Conservation (phyloP, 2,113 vertebrate genomes). For the Fulica atra region DNA sequence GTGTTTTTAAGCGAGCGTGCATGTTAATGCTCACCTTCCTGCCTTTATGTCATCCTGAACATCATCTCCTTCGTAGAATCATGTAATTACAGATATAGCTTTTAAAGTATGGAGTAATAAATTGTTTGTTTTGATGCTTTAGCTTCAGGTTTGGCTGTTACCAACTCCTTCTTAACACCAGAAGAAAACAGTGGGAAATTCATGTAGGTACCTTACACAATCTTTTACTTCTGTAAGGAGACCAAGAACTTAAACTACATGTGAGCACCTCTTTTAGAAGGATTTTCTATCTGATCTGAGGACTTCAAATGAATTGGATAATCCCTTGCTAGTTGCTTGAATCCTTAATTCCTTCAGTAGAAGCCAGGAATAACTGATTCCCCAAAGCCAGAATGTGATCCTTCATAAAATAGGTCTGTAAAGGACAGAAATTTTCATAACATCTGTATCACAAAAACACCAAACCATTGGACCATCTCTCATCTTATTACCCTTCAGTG, state of each 20-base stretch:
- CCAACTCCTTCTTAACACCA: not conserved
- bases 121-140: not conserved
- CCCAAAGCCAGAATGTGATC: not conserved
- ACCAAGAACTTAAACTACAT: not conserved
- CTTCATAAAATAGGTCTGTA: not conserved
- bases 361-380: not conserved
- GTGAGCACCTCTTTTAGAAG: not conserved
- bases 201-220: not conserved
- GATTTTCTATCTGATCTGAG: not conserved
- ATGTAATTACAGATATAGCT: not conserved
- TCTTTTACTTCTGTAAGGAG: not conserved
- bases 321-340: not conserved
- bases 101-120: not conserved
- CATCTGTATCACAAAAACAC: rapidly evolving
- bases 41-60: not conserved
- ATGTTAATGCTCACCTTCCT: not conserved
- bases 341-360: rapidly evolving
- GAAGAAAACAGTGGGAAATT: not conserved
- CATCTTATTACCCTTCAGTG: not conserved
- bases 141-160: not conserved
- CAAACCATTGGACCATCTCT: not conserved
- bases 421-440: not conserved
- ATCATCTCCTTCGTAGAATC: not conserved
- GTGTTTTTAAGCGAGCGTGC: rapidly evolving
- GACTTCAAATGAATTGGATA: rapidly evolving